Conservation (phyloP, 2,113 vertebrate species). For the Pomatorhinus ruficollis region DNA sequence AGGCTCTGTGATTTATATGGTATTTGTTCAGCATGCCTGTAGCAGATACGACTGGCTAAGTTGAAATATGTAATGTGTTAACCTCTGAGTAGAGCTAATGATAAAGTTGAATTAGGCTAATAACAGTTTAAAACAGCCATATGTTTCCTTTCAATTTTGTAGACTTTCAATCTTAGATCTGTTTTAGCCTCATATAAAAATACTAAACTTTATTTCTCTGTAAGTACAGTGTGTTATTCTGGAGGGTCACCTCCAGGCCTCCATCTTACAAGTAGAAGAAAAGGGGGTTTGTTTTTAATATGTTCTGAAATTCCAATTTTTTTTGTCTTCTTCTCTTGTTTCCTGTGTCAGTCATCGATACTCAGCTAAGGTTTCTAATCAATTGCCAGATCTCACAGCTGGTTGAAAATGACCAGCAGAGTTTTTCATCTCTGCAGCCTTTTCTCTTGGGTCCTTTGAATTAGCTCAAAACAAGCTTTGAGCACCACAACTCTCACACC, state of each 20-base stretch:
- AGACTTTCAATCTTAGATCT: neutral
- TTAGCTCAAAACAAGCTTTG: neutral
- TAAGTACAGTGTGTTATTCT: neutral
- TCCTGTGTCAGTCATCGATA: neutral
- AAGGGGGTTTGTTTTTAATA: neutral
- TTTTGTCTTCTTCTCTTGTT: neutral
- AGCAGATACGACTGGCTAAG: constrained; percentile 10
- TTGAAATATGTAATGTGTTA: constrained; percentile 48
- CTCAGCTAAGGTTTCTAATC: neutral
- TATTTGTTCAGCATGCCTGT: constrained; percentile 44
- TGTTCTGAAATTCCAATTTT: neutral
- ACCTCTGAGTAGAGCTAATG: constrained; percentile 49
- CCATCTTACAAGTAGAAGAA: neutral
- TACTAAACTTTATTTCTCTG: neutral
- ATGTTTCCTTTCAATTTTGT: constrained; percentile 36
- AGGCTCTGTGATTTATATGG: constrained; percentile 36
- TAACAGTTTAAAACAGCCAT: constrained; percentile 20
- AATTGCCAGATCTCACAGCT: neutral
- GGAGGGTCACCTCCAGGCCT: neutral
- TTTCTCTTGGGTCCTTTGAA: neutral
- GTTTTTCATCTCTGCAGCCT: neutral
- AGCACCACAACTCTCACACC: neutral
- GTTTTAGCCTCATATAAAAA: neutral
- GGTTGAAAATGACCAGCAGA: neutral
- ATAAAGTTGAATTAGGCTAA: constrained; percentile 38